These are phyloP conservation scores for Tiliacea citrago DNA, from an alignment of 2,888 invertebrate genomes.

Conservation along the genomic window DNA sequence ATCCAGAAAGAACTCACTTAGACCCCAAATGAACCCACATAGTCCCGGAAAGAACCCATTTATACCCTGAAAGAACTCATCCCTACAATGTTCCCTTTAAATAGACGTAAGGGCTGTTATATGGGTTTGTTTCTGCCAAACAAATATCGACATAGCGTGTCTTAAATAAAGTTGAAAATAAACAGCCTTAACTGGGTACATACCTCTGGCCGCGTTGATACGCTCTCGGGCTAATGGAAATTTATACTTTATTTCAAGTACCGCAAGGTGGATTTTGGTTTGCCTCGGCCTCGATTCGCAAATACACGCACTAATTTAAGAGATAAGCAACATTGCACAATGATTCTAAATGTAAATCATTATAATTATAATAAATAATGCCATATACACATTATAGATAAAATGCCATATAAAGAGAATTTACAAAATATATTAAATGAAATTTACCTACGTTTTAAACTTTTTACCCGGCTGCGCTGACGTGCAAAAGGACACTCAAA, in stretches of 20 bases:
- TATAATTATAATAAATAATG: slow-evolving; percentile 20
- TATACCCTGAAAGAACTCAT: neutral
- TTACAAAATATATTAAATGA: slow-evolving; percentile 42
- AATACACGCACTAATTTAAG: neutral
- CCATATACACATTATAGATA: slow-evolving; percentile 37
- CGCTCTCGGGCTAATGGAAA: neutral
- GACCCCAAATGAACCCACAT: neutral
- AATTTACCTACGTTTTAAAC: slow-evolving; percentile 8
- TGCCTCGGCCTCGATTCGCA: neutral
- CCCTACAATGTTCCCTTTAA: neutral
- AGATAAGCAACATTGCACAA: slow-evolving; percentile 21
- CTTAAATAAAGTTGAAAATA: slow-evolving; percentile 18
- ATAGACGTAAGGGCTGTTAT: too few relatives aligned
- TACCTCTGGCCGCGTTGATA: neutral
- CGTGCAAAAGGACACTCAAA: neutral
- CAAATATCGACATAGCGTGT: neutral
- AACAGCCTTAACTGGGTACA: neutral
- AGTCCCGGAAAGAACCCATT: neutral
- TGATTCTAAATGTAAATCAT: neutral
- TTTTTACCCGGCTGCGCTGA: neutral
- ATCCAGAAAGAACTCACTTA: neutral
- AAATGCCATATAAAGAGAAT: slow-evolving; percentile 15
- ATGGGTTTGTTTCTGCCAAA: neutral
- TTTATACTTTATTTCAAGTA: slow-evolving; percentile 6
- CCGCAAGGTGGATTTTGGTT: neutral